Percentiles rank a stretch among this genome's conserved stretches.
Conservation (phyloP, 2,113 vertebrate genomes). For the Ceyx margarethae region DNA sequence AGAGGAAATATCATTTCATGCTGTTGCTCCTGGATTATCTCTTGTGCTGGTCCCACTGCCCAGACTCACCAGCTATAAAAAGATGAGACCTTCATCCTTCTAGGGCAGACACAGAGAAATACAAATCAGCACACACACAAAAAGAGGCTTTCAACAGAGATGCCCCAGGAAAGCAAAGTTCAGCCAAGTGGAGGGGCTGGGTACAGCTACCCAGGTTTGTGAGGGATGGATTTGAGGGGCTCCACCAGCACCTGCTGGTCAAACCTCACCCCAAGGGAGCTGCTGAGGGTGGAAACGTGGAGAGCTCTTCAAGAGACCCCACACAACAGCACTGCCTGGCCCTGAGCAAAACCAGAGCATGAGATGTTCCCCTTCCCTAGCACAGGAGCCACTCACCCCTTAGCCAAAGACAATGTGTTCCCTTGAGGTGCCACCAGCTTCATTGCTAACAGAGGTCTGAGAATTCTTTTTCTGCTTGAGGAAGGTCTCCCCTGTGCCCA, state of each 20-base stretch:
- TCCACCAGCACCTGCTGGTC: neutral
- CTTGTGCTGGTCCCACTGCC: neutral
- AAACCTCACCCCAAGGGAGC: neutral
- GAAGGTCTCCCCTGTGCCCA: fast-evolving
- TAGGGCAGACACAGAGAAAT: neutral
- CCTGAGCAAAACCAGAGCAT: neutral
- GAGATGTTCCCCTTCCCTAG: neutral
- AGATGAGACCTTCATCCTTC: neutral
- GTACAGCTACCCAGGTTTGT: neutral
- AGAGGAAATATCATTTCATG: neutral
- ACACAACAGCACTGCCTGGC: fast-evolving
- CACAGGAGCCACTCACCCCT: neutral
- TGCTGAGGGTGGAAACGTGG: fast-evolving
- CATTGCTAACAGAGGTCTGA: neutral
- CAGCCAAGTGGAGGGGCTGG: neutral
- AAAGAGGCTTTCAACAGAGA: neutral
- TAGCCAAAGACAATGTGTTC: neutral
- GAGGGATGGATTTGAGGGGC: neutral
- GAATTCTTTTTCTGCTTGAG: neutral
- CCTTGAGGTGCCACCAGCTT: neutral
- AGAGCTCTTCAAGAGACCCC: neutral
- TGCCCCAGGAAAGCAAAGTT: neutral
- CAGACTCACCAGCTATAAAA: neutral
- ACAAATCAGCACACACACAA: no score
- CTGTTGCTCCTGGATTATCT: conserved; percentile 4